These are phyloP conservation scores for Spodoptera frugiperda DNA, from an alignment of 1,140 invertebrate species.

Conservation along the genomic window DNA sequence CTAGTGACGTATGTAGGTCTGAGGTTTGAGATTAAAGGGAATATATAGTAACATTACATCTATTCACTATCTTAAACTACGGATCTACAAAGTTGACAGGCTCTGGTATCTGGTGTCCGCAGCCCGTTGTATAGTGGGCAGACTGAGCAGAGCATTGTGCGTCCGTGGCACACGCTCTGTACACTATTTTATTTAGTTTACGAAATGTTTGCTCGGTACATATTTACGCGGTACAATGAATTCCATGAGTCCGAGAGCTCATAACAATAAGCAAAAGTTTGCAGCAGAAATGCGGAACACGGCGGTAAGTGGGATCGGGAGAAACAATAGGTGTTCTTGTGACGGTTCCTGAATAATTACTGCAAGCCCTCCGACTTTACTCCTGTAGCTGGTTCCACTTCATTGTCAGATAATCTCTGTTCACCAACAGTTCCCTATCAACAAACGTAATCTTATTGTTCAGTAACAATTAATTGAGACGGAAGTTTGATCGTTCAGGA, in stretches of 20 bases:
- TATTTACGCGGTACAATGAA: slow-evolving; percentile 23
- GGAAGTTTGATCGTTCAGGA: not conserved
- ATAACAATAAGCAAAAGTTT: slow-evolving; percentile 57
- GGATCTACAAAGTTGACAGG: slow-evolving; percentile 22
- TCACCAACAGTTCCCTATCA: not conserved
- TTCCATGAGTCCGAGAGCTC: slow-evolving; percentile 4
- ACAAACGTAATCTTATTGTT: slow-evolving; percentile 3
- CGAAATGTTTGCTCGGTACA: not conserved
- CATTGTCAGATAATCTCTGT: slow-evolving; percentile 47
- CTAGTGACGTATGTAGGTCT: not conserved
- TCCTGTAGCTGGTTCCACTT: slow-evolving; percentile 27
- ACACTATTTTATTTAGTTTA: slow-evolving; percentile 12
- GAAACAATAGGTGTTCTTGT: slow-evolving; percentile 58
- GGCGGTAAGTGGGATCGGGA: slow-evolving; percentile 50
- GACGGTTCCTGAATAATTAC: slow-evolving; percentile 60
- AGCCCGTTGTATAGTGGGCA: slow-evolving; percentile 12
- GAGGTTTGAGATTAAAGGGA: slow-evolving; percentile 1
- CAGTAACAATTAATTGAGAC: not conserved
- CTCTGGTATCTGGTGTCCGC: slow-evolving; percentile 2
- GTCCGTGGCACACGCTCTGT: not conserved
- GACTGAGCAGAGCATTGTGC: slow-evolving; percentile 10
- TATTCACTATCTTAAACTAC: slow-evolving; percentile 34
- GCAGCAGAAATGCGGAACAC: slow-evolving; percentile 51
- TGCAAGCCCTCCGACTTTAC: slow-evolving; percentile 38
- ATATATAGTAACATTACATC: slow-evolving; percentile 2